Base-by-base conservation (phyloP, 2,888 invertebrate species). In the Aricia artaxerxes region DNA sequence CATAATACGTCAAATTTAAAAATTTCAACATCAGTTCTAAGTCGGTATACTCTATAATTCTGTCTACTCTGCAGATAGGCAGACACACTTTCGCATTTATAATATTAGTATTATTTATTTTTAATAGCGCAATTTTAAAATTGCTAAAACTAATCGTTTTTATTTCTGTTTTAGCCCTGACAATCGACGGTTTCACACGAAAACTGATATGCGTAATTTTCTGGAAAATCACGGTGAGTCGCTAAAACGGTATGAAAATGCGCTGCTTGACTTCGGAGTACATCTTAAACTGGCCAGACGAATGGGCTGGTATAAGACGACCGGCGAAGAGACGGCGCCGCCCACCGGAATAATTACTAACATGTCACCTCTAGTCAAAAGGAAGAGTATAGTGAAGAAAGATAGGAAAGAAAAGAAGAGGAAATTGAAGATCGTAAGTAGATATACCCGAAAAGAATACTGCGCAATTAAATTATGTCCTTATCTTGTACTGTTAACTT, bases 271-370 rank as follows among this genome's bases (percentile, higher is more conserved):
- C 82, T 95, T 95, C 77, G 93, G 94, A 1, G 89, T 92, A 0
- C 95, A 95, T 82, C 83, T 94, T 76, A 94, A 94, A 82, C 84
- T 93, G 38, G 86, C 95, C 0, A 85, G 94, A 0, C 88, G 93
- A 0, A 89, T 94, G 86, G 94, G 94, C 24, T 95, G 94, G 94
- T 90, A 90, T 80, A 81, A 85, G 0, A 84, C 81, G 24, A 88
- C 89, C 0, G 86, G 86, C 2, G 85, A 84, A 0, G 86, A 86
- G 1, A 81, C 84, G 0, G 84, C 86, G 0, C 80, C 88, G 7
- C 86, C 89, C 0, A 81, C 84, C 0, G 87, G 84, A 4, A 82
- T 87, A 0, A n/a, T 79, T 4, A 84, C 84, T 78, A 84, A 82
- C 53, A 82, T 88, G 0, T 91, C 92, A 0, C 92, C 91, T 0